Base-by-base conservation (phyloP, 2,888 invertebrate species). In the Cantharis flavilabris region DNA sequence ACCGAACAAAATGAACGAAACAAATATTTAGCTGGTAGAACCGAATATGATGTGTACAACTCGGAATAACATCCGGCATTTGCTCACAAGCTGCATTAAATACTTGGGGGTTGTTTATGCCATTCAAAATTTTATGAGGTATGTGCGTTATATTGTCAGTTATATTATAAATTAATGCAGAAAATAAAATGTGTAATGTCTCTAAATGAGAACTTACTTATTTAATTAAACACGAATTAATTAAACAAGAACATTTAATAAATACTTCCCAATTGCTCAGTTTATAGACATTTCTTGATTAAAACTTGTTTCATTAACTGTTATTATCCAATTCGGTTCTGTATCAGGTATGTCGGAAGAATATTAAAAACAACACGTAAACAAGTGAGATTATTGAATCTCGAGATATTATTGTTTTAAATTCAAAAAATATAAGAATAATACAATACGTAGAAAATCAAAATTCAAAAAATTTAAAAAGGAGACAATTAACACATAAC, bases 1-100 rank as follows among this genome's bases (percentile, higher is more conserved):
- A 78, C 80, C 81, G 82, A 83, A 79, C 82, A 83, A 83, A 82
- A 84, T 83, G 83, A 82, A 83, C 80, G 84, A 83, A 84, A 85
- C 85, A 86, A 86, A 86, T 86, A 86, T 86, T 86, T 86, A 83
- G 83, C 80, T 80, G 82, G 80, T 79, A 81, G 81, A 83, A 81
- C 80, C 79, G 81, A 84, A 82, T 83, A 83, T 83, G 83, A 84
- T 83, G 82, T 82, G 82, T 80, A 81, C 80, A 79, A 81, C 80
- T 80, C 81, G 83, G 77, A 81, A 79, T 81, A 82, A 82, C 85
- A 86, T 86, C 86, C 86, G 86, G 84, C 85, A 85, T 83, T 85
- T 85, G 86, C 83, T 83, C 80, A 80, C 86, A 86, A 82, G 82
- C 83, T 83, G 78, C 76, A 80, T 77, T 78, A 79, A 79, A 20